These are phyloP conservation scores for Coilia nasus DNA, from an alignment of 2,797 vertebrate genomes.

Conservation along the genomic window DNA sequence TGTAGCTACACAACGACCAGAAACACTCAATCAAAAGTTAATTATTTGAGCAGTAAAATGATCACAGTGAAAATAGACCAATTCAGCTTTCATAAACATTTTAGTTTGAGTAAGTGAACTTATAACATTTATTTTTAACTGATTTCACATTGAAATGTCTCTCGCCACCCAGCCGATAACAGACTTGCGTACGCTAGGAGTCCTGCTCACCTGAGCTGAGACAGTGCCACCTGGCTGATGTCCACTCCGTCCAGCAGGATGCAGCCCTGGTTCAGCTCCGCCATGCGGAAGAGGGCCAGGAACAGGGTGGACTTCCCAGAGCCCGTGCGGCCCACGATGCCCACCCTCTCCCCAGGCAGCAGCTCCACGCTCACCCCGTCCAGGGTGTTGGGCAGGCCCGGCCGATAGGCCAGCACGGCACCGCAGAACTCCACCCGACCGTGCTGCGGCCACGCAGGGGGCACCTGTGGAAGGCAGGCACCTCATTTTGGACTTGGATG, in stretches of 20 bases:
- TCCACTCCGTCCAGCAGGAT: conserved; percentile 88
- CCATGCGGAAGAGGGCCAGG: conserved; percentile 89
- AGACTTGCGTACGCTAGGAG: too few species aligned
- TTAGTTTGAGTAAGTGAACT: too few species aligned
- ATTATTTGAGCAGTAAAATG: not conserved
- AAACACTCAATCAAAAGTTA: not conserved
- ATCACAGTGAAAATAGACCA: too few species aligned
- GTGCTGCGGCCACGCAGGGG: conserved; percentile 78
- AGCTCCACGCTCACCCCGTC: conserved; percentile 84
- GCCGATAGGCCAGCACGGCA: conserved; percentile 82
- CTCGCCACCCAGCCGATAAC: too few species aligned
- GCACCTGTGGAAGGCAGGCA: conserved; percentile 66
- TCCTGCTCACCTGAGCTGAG: conserved; percentile 82
- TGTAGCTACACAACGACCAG: too few species aligned
- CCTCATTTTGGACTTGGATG: not conserved
- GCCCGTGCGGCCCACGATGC: conserved; percentile 93
- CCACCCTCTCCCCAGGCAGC: conserved; percentile 88
- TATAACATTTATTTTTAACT: too few species aligned
- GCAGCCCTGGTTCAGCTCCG: conserved; percentile 84
- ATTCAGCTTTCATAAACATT: too few species aligned
- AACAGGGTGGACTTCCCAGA: conserved; percentile 96
- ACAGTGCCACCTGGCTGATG: conserved; percentile 78
- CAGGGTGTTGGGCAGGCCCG: conserved; percentile 86
- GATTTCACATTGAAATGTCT: too few species aligned
- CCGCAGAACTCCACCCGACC: conserved; percentile 84